Conservation (phyloP, 2,797 vertebrate genomes). For the Macroramphosus scolopax region DNA sequence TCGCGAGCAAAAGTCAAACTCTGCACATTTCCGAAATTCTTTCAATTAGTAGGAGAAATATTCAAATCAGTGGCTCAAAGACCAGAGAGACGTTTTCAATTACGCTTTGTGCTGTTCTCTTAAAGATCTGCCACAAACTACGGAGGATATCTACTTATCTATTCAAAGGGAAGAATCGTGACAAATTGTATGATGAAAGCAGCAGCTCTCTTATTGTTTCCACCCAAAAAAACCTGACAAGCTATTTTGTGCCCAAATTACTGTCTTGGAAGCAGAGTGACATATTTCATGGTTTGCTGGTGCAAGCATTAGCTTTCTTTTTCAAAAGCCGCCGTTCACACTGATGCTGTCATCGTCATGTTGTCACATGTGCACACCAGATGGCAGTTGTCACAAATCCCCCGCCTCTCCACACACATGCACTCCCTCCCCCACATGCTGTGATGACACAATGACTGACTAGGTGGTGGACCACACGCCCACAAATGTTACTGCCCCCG, state of each 20-base stretch:
- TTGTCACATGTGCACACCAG: constrained; percentile 66
- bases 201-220: constrained; percentile 48
- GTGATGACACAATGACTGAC: constrained; percentile 55
- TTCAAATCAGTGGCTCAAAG: constrained; percentile 46
- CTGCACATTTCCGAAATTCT: constrained; percentile 35
- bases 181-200: constrained; percentile 47
- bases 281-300: constrained; percentile 37
- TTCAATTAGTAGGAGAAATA: constrained; percentile 39
- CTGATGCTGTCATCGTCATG: constrained; percentile 56
- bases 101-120: constrained; percentile 36
- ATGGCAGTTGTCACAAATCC: constrained; percentile 72
- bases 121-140: constrained; percentile 41
- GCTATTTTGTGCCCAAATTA: constrained; percentile 48
- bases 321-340: constrained; percentile 49
- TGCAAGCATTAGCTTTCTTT: constrained; percentile 32
- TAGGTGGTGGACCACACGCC: constrained; percentile 42
- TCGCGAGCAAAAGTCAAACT: constrained; percentile 29
- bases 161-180: constrained; percentile 38
- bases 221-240: constrained; percentile 43
- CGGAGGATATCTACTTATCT: constrained; percentile 44
- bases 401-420: constrained; percentile 35
- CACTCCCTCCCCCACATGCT: constrained; percentile 44
- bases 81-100: constrained; percentile 41
- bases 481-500: constrained; percentile 26
- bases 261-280: constrained; percentile 51